These are phyloP conservation scores for Takifugu bimaculatus DNA, from an alignment of 2,113 vertebrate species.

Conservation along the genomic window DNA sequence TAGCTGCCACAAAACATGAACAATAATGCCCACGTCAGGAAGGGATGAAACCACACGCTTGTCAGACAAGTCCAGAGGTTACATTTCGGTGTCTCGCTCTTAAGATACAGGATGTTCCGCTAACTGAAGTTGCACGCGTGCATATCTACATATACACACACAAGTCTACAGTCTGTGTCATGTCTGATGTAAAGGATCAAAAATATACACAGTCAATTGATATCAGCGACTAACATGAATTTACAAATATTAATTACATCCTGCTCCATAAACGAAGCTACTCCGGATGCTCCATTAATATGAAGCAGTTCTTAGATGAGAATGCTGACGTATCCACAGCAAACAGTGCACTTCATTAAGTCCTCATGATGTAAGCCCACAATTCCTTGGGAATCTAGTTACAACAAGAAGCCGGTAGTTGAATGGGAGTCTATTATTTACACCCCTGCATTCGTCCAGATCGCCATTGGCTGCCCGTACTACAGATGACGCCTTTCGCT, in stretches of 20 bases:
- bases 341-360: conserved; percentile 83
- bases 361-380: conserved; percentile 73
- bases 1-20: conserved; percentile 92
- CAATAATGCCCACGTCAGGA: conserved; percentile 84
- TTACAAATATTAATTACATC: conserved; percentile 79
- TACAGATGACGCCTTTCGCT: conserved; percentile 28
- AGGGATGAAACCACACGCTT: conserved; percentile 78
- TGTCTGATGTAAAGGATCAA: conserved; percentile 68
- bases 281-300: conserved; percentile 89
- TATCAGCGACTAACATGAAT: conserved; percentile 68
- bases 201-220: conserved; percentile 75
- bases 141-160: conserved; percentile 69
- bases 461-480: conserved; percentile 55
- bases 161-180: conserved; percentile 74
- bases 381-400: conserved; percentile 82
- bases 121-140: conserved; percentile 65
- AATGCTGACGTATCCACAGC: conserved; percentile 82
- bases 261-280: conserved; percentile 98
- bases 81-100: conserved; percentile 53
- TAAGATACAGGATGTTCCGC: conserved; percentile 65
- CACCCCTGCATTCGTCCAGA: conserved; percentile 51
- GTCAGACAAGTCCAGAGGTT: conserved; percentile 58
- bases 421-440: conserved; percentile 53
- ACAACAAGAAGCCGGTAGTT: conserved; percentile 71
- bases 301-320: conserved; percentile 80